Base-by-base conservation (phyloP, 2,113 vertebrate species). In the Ameiurus melas region DNA sequence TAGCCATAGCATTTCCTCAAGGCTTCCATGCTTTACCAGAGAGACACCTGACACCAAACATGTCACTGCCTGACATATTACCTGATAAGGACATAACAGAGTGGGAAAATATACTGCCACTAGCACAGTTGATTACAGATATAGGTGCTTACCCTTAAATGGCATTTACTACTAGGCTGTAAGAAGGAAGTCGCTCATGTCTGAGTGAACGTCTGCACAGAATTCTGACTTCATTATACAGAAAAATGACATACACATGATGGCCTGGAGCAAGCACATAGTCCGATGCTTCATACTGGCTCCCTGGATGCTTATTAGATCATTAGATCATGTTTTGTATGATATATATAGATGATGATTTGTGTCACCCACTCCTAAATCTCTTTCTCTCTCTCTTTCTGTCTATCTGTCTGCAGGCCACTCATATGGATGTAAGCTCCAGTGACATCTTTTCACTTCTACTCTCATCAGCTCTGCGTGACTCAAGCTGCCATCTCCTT, bases 401-500 rank as follows among this genome's bases (percentile, higher is more conserved):
- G 30, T 81, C 77, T 60, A 39, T 70, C 53, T 30, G 27, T 81
- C 70, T 82, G 57, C 55, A 43, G 75, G 85, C 86, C 68, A 75
- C 75, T 47, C 64, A 55, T 64, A 73, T 39, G 66, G 62, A 85
- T 70, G 55, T 85, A 64, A 87, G 64, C 30, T 62, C 83, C 78
- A 64, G 47, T 87, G 89, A 90, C 89, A 90, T 75, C 55, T 90
- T 85, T 81, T 90, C 89, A 85, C 83, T 88, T 86, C 66, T 25
- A 68, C 77, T 77, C 84, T 86, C 86, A 88, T 88, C 87, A 90
- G 43, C 10, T 47, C 68, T 47, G 66, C 19, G 7, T 83, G 82
- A 77, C 79, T 66, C 71, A 86, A 73, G 51, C 36, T 71, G 60
- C 58, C 79, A 22, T 79, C 57, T 57, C 70, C 33, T 66, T 84